Conservation (phyloP, 2,113 vertebrate species). For the Tragelaphus strepsiceros region DNA sequence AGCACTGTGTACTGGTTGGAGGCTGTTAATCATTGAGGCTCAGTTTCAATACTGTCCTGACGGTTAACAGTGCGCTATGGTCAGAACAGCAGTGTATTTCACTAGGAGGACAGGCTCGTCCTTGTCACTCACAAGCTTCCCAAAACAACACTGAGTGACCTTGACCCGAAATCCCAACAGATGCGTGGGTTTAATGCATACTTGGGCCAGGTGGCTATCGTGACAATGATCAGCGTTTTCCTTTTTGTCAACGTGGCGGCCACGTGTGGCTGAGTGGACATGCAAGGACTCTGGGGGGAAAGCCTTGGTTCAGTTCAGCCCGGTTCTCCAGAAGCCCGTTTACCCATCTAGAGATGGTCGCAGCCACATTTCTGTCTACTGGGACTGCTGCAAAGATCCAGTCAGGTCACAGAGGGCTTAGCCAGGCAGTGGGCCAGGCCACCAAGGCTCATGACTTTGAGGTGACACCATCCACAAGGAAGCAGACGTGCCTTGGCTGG, state of each 20-base stretch:
- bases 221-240: rapidly evolving
- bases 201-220: background rate
- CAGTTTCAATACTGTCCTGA: background rate
- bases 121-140: background rate
- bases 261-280: rapidly evolving
- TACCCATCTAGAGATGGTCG: rapidly evolving
- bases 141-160: rapidly evolving
- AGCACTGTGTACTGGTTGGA: background rate
- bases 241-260: rapidly evolving
- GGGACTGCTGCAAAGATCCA: rapidly evolving
- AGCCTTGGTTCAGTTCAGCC: rapidly evolving
- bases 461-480: rapidly evolving
- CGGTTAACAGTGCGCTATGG: background rate
- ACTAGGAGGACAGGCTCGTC: background rate
- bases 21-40: background rate
- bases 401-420: background rate
- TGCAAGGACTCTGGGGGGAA: rapidly evolving
- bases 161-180: rapidly evolving
- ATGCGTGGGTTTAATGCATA: rapidly evolving
- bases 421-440: background rate
- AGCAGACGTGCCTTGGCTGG: rapidly evolving
- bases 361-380: rapidly evolving
- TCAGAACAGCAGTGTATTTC: background rate
- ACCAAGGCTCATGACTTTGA: rapidly evolving
- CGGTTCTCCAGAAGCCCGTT: rapidly evolving